Evolutionary conservation across 2,113 vertebrate genomes (phyloP).

Genomic region (Aegithalos caudatus): DNA sequence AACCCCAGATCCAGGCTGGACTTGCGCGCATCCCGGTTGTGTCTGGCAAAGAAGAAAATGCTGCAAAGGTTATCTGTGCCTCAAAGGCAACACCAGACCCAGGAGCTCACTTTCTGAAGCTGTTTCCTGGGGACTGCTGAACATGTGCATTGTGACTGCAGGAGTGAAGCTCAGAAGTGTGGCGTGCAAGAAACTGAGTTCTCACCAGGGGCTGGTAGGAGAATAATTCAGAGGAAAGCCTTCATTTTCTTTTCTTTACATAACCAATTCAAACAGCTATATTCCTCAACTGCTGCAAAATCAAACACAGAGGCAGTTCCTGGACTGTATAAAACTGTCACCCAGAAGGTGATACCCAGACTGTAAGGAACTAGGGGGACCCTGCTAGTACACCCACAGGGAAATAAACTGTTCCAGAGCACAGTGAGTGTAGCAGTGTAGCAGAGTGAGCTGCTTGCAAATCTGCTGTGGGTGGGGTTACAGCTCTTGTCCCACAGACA

Average conservation of each 20-base stretch:
- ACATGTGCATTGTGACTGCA: background rate
- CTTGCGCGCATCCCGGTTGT: background rate
- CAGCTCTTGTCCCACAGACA: accelerated
- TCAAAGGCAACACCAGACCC: constrained; percentile 1
- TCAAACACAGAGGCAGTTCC: background rate
- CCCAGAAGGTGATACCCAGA: background rate
- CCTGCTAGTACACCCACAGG: constrained; percentile 15
- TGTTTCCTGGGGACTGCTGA: background rate
- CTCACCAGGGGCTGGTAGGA: background rate
- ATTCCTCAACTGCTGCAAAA: background rate
- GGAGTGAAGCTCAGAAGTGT: background rate
- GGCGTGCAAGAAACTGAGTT: background rate
- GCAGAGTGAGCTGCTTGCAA: background rate
- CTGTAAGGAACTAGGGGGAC: background rate
- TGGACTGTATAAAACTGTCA: background rate
- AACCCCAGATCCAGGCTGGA: background rate
- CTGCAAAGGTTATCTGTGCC: constrained; percentile 24
- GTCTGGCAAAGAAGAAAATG: background rate
- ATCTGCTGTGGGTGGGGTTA: background rate
- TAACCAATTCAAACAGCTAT: background rate
- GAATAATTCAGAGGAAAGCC: background rate
- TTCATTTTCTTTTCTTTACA: background rate
- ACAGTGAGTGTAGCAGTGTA: background rate
- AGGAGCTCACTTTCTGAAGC: background rate
- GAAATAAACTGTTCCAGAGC: background rate